Evolutionary conservation across 2,888 invertebrate genomes (phyloP).

Genomic region (Cephus rjabovi): DNA sequence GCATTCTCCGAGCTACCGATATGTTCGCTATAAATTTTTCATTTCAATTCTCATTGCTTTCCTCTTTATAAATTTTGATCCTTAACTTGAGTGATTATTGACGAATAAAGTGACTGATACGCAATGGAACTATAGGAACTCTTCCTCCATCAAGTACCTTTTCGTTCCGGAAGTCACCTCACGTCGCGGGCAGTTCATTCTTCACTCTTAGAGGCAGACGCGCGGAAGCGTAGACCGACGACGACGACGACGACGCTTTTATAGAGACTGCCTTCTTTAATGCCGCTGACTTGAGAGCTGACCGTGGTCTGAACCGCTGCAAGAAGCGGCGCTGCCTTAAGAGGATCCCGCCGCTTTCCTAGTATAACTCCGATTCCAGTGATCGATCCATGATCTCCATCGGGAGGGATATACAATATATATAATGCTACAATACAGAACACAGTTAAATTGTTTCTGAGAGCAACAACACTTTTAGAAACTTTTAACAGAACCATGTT

Average conservation of each 20-base stretch:
- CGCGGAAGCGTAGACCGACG: slow-evolving; percentile 10
- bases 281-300: neutral
- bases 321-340: slow-evolving; percentile 49
- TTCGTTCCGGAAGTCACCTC: slow-evolving; percentile 43
- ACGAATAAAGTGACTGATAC: too few relatives aligned
- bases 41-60: too few relatives aligned
- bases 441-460: neutral
- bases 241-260: slow-evolving; percentile 6
- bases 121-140: too few relatives aligned
- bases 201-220: slow-evolving; percentile 39
- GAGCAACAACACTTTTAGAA: neutral
- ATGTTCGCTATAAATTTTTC: too few relatives aligned
- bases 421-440: neutral
- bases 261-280: slow-evolving; percentile 6
- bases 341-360: slow-evolving; percentile 47
- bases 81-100: too few relatives aligned
- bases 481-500: neutral
- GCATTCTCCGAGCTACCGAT: too few relatives aligned
- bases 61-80: too few relatives aligned
- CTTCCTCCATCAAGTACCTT: too few relatives aligned
- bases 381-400: slow-evolving; percentile 21
- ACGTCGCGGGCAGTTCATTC: slow-evolving; percentile 50
- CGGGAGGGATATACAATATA: neutral
- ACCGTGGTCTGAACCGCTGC: slow-evolving; percentile 18
- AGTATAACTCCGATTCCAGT: slow-evolving; percentile 35